Evolutionary conservation across 2,113 vertebrate species (phyloP), one percentile per base, ranked within the genome.

Genomic region (Brachirus orientalis): DNA sequence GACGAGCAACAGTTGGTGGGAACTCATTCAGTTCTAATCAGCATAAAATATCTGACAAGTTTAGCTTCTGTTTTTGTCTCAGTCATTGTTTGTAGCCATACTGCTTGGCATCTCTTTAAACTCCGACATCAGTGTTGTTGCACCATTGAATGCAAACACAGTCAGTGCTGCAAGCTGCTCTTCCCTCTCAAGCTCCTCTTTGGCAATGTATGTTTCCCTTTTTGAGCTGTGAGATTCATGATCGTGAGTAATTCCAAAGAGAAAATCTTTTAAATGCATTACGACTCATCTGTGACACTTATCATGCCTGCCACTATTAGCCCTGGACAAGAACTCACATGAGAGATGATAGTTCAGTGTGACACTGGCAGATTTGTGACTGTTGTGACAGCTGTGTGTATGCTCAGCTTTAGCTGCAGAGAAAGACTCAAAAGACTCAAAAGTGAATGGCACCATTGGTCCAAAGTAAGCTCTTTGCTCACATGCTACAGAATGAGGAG

Each of bases 161-260:
- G n/a, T n/a, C n/a, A 67, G 50, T 44, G 37, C 50, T 9, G 50
- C 77, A 75, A 75, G 72, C 68, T 77, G 77, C 62, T 85, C 52
- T 19, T 75, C 45, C 16, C 38, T 71, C 54, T 67, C 50, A 53
- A 57, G 46, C 59, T 55, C 45, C 44, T n/a, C 43, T 60, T 46
- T 69, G 55, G 62, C 59, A 48, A 75, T 77, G 71, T 77, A 69
- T 75, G 67, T 36, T 75, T 68, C 54, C 63, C 67, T 54, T 72
- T 72, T 79, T 37, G 40, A 53, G 4, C 57, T 18, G 48, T 2
- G 18, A 76, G 37, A 73, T 63, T 28, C 6, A 3, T 69, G 35
- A 37, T 67, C 22, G n/a, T 14, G 43, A 41, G 58, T 41, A 13
- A 48, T 18, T 83, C 57, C 61, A 75, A 83, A 63, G 19, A 40